Evolutionary conservation across 2,797 vertebrate species (phyloP).

Genomic region (Myotis vivesi): DNA sequence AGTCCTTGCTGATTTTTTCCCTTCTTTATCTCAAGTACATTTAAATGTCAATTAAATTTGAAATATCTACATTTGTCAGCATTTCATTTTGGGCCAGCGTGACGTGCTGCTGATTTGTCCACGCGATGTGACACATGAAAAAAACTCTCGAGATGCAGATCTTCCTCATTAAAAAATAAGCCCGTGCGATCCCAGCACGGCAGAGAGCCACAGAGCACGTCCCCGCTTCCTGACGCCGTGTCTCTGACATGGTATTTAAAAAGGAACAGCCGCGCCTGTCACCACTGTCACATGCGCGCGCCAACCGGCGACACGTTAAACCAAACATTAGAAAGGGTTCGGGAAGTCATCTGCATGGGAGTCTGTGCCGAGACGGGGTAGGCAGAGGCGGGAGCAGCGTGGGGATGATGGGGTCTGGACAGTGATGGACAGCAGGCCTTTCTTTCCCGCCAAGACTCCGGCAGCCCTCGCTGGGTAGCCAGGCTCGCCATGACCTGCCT

Average conservation of each 20-base stretch:
- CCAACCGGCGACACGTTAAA: slow-evolving; percentile 88
- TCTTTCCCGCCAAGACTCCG: slow-evolving; percentile 59
- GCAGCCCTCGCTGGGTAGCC: slow-evolving; percentile 69
- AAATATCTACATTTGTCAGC: slow-evolving; percentile 99
- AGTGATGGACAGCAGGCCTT: slow-evolving; percentile 78
- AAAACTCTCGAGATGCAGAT: slow-evolving; percentile 89
- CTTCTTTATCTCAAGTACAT: slow-evolving; percentile 89
- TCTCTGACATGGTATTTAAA: slow-evolving; percentile 94
- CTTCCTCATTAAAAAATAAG: slow-evolving; percentile 96
- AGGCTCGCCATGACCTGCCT: slow-evolving; percentile 75
- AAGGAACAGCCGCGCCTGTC: slow-evolving; percentile 93
- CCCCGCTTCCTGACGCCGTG: slow-evolving; percentile 83
- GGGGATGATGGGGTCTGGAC: slow-evolving; percentile 66
- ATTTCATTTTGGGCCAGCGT: slow-evolving; percentile 92
- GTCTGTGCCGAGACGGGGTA: slow-evolving; percentile 73
- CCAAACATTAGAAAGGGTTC: slow-evolving; percentile 86
- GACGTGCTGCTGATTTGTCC: slow-evolving; percentile 96
- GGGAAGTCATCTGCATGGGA: slow-evolving; percentile 84
- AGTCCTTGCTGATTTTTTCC: slow-evolving; percentile 68
- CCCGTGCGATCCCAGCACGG: slow-evolving; percentile 87
- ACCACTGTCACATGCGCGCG: slow-evolving; percentile 88
- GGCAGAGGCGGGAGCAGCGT: slow-evolving; percentile 76
- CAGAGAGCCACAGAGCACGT: slow-evolving; percentile 87
- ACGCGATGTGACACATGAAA: slow-evolving; percentile 91
- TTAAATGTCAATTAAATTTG: slow-evolving; percentile 99